Evolutionary conservation across 2,797 vertebrate genomes (phyloP).

Genomic region (Platyrinchus mystaceus): DNA sequence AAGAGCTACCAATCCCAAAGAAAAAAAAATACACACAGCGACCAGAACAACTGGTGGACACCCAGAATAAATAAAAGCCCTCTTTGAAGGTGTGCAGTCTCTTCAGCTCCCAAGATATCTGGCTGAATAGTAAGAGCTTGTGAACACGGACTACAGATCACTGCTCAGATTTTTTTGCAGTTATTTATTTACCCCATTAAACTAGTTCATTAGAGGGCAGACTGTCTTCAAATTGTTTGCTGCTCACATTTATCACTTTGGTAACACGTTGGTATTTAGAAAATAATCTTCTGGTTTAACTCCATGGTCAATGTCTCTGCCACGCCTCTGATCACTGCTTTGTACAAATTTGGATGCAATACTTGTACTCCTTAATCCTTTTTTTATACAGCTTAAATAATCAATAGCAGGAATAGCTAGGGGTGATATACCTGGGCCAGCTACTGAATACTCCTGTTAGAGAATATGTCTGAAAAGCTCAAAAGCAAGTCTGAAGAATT

Average conservation of each 20-base stretch:
- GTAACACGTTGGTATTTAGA: neutral
- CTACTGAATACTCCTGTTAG: neutral
- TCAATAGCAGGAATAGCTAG: neutral
- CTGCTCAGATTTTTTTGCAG: neutral
- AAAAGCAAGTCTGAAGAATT: neutral
- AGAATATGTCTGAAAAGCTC: neutral
- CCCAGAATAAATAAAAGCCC: neutral
- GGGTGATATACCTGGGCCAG: neutral
- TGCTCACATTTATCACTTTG: neutral
- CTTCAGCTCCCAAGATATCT: neutral
- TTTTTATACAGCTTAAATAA: neutral
- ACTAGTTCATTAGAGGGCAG: neutral
- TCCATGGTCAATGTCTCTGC: neutral
- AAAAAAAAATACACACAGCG: neutral
- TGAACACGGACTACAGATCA: neutral
- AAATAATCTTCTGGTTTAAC: neutral
- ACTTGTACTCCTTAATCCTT: neutral
- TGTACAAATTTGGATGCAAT: neutral
- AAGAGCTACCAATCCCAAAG: neutral
- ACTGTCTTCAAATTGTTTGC: neutral
- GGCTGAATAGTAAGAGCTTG: neutral
- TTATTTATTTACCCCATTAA: neutral
- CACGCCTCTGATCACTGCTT: neutral
- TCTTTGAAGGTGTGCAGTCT: neutral
- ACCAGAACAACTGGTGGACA: neutral